Conservation (phyloP, 23 tunicate species). For the Phallusia fumigata region DNA sequence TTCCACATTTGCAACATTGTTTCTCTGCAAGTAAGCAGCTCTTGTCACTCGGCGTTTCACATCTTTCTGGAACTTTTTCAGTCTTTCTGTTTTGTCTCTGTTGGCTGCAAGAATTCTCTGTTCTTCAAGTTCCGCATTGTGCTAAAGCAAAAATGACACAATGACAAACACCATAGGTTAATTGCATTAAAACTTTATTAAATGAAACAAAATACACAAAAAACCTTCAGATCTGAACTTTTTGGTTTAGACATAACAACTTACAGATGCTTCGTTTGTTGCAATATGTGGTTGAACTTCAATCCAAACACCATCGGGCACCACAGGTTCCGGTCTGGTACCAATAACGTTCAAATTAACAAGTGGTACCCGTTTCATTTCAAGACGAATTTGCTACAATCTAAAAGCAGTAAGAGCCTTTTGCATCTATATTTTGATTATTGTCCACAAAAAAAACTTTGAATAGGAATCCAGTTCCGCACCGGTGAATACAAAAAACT, state of each 20-base stretch:
- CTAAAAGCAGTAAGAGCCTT: neutral
- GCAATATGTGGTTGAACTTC: slow-evolving; percentile 56
- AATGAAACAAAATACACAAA: neutral
- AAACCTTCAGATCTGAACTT: neutral
- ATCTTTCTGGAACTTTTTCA: slow-evolving; percentile 60
- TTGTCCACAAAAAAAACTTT: neutral
- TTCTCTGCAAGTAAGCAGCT: slow-evolving; percentile 40
- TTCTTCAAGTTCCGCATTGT: slow-evolving; percentile 64
- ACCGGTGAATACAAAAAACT: neutral
- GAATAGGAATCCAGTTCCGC: neutral
- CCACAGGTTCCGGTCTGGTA: slow-evolving; percentile 69
- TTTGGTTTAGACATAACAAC: neutral
- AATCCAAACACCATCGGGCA: slow-evolving; percentile 89
- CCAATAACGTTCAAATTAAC: slow-evolving; percentile 45
- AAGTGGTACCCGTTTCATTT: slow-evolving; percentile 15
- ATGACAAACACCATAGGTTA: neutral
- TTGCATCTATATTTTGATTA: neutral
- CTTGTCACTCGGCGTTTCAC: slow-evolving; percentile 51
- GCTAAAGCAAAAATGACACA: neutral
- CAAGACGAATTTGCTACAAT: neutral
- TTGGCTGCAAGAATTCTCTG: slow-evolving; percentile 28
- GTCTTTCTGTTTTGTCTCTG: slow-evolving; percentile 20
- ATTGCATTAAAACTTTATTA: neutral
- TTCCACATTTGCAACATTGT: slow-evolving; percentile 31
- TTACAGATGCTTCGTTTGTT: slow-evolving; percentile 63